phyloP scores from a whole-genome alignment of 2,113 vertebrate species.

The Pungitius pungitius region DNA sequence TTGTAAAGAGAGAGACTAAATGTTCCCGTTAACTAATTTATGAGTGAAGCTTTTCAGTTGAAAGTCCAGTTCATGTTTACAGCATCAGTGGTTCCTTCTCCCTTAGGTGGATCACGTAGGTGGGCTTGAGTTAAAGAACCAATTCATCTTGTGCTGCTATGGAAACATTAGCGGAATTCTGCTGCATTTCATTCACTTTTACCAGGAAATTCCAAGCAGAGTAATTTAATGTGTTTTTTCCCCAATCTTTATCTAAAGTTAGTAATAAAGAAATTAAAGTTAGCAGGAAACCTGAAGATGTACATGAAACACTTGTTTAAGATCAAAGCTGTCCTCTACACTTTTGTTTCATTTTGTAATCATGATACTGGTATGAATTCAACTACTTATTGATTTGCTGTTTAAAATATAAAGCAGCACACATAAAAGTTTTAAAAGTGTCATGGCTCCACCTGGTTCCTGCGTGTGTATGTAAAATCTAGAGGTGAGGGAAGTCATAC shows the following conservation, averaged over 20 bases:
- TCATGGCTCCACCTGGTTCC: too few relatives aligned
- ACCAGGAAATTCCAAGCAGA: not conserved
- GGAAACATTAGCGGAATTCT: not conserved
- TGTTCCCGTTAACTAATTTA: not conserved
- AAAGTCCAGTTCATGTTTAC: not conserved
- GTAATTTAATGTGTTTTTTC: not conserved
- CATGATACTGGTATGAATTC: not conserved
- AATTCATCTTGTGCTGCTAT: not conserved
- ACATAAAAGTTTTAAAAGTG: too few relatives aligned
- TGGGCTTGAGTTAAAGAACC: constrained; percentile 9
- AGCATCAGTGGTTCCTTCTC: not conserved
- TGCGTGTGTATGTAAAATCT: constrained; percentile 10
- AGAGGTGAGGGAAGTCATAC: not conserved
- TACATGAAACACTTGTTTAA: not conserved
- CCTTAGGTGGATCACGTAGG: constrained; percentile 1
- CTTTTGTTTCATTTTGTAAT: not conserved
- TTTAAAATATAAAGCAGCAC: too few relatives aligned
- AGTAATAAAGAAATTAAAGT: not conserved
- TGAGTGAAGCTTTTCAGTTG: not conserved
- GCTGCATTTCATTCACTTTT: not conserved
- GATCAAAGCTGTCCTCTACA: not conserved
- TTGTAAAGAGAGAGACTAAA: not conserved
- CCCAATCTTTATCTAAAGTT: not conserved
- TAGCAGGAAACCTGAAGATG: not conserved
- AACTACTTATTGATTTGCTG: too few relatives aligned